Evolutionary conservation across 2,797 vertebrate species (phyloP).

Genomic region (Cuniculus paca): DNA sequence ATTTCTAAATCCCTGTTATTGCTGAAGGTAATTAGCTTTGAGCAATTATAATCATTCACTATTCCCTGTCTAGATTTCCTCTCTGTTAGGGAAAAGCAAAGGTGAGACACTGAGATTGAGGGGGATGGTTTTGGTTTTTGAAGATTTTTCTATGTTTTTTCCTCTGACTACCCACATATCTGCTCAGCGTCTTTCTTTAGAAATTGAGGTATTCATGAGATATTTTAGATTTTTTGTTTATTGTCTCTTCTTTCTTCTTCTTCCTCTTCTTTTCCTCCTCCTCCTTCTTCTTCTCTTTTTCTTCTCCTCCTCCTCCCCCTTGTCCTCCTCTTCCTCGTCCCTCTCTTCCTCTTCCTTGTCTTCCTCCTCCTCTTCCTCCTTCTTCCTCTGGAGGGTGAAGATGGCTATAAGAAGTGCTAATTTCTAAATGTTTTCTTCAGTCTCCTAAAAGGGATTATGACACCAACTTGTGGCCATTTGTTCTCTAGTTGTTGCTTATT

Average conservation of each 20-base stretch:
- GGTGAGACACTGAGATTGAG: slow-evolving; percentile 31
- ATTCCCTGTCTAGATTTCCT: slow-evolving; percentile 71
- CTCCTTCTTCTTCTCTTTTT: background rate
- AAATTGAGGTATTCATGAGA: background rate
- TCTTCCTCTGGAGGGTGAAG: background rate
- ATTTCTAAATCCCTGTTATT: slow-evolving; percentile 76
- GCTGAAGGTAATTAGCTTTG: slow-evolving; percentile 82
- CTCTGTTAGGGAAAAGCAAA: slow-evolving; percentile 35
- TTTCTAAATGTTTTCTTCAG: background rate
- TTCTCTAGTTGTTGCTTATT: background rate
- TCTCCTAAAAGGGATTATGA: background rate
- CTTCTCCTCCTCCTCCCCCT: too few species aligned
- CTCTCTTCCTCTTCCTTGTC: too few species aligned
- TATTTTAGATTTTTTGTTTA: slow-evolving; percentile 2
- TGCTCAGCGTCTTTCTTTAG: background rate
- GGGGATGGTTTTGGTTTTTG: background rate
- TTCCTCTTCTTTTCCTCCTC: background rate
- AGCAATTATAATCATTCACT: slow-evolving; percentile 81
- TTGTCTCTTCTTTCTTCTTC: background rate
- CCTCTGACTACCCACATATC: background rate
- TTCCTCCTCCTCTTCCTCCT: background rate
- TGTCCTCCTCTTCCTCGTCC: background rate
- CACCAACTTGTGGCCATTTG: background rate
- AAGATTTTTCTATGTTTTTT: background rate
- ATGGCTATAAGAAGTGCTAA: background rate